Evolutionary conservation across 37 sponge, comb jelly and placozoan species (phyloP), one percentile per base, ranked within the genome.

Genomic region (Cladorhizidae sp.): DNA sequence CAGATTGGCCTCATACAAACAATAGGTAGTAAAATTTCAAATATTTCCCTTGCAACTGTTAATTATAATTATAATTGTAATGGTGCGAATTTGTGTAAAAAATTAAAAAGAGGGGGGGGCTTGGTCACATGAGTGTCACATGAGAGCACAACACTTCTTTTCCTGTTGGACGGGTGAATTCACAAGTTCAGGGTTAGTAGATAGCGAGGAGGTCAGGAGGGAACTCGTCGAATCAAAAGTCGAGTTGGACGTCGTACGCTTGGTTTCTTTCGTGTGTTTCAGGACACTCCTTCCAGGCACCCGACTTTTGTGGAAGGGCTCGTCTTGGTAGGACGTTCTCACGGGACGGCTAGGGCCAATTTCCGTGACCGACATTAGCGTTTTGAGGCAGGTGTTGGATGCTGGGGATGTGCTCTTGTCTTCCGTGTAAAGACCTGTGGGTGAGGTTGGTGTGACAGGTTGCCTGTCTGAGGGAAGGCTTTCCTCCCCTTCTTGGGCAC

Each of bases 271-370:
- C 8, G 26, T 81, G 39, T 35, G 67, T 41, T 70, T 69, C 33
- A 81, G 45, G 22, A 71, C 81, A 72, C 81, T 81, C 72, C 71
- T 81, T 7, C 62, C 5, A 32, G 81, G 81, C 6, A 38, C 56
- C 58, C 59, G 40, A 18, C 52, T 67, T 28, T 62, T 63, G 40
- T 54, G 1, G 18, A 54, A 74, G 9, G 74, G 55, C 2, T 54
- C 56, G 12, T 54, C 56, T 31, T 74, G 74, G 1, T 32, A 2
- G 12, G 57, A 41, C 14, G 25, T 11, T 33, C 74, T 51, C 1
- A 9, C 33, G 2, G 45, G 40, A 25, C 42, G 45, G 1, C 42
- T 56, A 11, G 74, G 35, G 21, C 25, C n/a, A n/a, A 40, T 9
- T 29, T 9, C 29, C 39, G 69, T 35, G 5, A 67, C 8, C 38